Evolutionary conservation across 92 coral and sea anemone genomes (phyloP).

Genomic region (Virgularia gustaviana): DNA sequence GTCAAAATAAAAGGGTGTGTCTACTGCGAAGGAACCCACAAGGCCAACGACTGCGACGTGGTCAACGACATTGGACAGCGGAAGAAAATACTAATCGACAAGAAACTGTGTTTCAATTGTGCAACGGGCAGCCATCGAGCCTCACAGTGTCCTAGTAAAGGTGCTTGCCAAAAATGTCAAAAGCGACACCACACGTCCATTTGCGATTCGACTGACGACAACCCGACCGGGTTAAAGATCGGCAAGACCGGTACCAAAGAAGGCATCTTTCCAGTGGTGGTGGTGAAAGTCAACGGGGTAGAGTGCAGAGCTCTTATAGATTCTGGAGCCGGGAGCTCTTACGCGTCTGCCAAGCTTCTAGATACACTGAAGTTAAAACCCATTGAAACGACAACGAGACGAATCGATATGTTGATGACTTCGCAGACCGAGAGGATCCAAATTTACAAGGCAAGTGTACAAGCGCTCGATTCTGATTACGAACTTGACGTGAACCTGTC

Average conservation of each 20-base stretch:
- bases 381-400: neutral
- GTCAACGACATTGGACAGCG: neutral
- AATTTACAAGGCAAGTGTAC: conserved; percentile 9
- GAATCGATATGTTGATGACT: conserved; percentile 6
- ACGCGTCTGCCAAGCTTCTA: conserved; percentile 7
- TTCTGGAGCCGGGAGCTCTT: conserved; percentile 24
- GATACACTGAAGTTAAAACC: conserved; percentile 20
- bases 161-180: neutral
- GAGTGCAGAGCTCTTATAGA: neutral
- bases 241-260: neutral
- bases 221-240: neutral
- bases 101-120: conserved; percentile 11
- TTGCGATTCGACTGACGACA: neutral
- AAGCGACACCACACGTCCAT: conserved; percentile 16
- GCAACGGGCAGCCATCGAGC: conserved; percentile 15
- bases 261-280: neutral
- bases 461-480: conserved; percentile 8
- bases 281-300: neutral
- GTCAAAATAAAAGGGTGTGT: neutral
- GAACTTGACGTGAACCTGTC: neutral
- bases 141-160: neutral
- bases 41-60: conserved; percentile 1
- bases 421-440: conserved; percentile 13
- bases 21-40: conserved; percentile 4
- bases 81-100: neutral